Evolutionary conservation across 2,113 vertebrate genomes (phyloP).

Genomic region (Tupaia tana): DNA sequence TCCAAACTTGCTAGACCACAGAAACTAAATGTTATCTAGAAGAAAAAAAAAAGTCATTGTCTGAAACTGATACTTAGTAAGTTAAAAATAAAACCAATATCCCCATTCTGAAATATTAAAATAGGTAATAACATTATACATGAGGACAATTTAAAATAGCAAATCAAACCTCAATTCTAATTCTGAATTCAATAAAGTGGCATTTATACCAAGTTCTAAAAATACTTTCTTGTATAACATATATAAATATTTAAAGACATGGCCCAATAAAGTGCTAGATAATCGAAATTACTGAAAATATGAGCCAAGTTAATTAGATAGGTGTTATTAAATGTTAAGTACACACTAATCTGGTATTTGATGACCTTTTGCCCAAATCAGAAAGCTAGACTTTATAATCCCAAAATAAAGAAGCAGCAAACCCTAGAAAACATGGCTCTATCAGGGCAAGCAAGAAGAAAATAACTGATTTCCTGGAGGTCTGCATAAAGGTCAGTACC

Average conservation of each 20-base stretch:
- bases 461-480: neutral
- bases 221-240: constrained; percentile 39
- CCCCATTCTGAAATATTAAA: constrained; percentile 61
- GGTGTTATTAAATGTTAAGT: neutral
- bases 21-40: neutral
- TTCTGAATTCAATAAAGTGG: constrained; percentile 44
- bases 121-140: constrained; percentile 1
- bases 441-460: neutral
- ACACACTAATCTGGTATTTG: neutral
- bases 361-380: neutral
- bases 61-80: constrained; percentile 30
- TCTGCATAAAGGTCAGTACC: neutral
- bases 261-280: neutral
- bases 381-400: neutral
- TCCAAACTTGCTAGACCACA: neutral
- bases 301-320: neutral
- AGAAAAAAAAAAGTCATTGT: neutral
- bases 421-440: neutral
- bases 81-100: constrained; percentile 32
- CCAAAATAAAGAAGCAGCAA: neutral
- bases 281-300: neutral
- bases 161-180: constrained; percentile 49
- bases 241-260: neutral
- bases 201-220: constrained; percentile 22
- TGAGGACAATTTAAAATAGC: constrained; percentile 11